Conservation (phyloP, 2,113 vertebrate genomes). For the Puntigrus tetrazona region DNA sequence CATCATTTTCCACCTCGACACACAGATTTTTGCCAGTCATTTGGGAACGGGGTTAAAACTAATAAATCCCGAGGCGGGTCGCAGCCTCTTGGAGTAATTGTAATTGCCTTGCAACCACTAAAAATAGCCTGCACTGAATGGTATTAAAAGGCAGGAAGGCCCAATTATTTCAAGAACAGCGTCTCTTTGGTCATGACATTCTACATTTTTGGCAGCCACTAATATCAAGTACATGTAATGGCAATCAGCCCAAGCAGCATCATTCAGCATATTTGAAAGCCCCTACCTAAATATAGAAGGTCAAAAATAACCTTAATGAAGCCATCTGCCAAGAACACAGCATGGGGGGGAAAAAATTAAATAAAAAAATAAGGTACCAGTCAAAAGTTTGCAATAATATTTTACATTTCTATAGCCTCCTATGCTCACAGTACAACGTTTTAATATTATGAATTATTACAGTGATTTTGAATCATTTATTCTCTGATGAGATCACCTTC, state of each 20-base stretch:
- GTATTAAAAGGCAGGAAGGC: not conserved
- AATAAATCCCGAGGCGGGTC: not conserved
- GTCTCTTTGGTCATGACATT: not conserved
- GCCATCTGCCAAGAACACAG: not conserved
- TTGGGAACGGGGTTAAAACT: slow-evolving; percentile 6
- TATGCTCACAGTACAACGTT: too few relatives aligned
- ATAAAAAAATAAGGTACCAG: not conserved
- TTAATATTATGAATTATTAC: too few relatives aligned
- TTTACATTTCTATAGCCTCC: too few relatives aligned
- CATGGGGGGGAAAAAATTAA: not conserved
- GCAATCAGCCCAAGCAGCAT: slow-evolving; percentile 5
- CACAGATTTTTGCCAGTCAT: not conserved
- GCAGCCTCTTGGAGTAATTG: slow-evolving; percentile 9
- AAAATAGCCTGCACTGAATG: not conserved
- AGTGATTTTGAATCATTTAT: too few relatives aligned
- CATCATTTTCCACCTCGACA: slow-evolving; percentile 25
- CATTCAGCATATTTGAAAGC: not conserved
- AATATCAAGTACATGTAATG: not conserved
- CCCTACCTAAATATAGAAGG: not conserved
- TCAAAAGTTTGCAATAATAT: too few relatives aligned
- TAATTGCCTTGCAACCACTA: not conserved
- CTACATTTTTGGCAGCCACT: not conserved
- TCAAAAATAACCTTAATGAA: not conserved
- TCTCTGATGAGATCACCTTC: too few relatives aligned
- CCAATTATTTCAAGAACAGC: slow-evolving; percentile 5